Evolutionary conservation across 2,888 invertebrate genomes (phyloP), one percentile per base, ranked within the genome.

Genomic region (Lypha dubia): DNA sequence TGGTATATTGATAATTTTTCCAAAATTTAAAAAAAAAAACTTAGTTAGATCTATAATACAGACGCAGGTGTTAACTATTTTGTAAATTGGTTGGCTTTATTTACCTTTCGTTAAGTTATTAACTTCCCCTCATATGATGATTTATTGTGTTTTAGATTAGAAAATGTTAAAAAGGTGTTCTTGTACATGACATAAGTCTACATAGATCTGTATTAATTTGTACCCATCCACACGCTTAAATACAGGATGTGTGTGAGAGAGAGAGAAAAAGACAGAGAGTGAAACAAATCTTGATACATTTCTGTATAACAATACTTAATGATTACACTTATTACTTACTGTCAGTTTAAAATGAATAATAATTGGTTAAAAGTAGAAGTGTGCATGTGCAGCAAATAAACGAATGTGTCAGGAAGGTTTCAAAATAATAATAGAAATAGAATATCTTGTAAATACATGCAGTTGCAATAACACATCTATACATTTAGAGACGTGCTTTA

Each of bases 261-360:
- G n/a, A n/a, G n/a, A n/a, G n/a, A n/a, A n/a, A n/a, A n/a, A n/a
- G n/a, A n/a, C n/a, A n/a, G n/a, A n/a, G n/a, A n/a, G n/a, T n/a
- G n/a, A n/a, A n/a, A n/a, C n/a, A n/a, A n/a, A n/a, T n/a, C n/a
- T n/a, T n/a, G n/a, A n/a, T n/a, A n/a, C n/a, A n/a, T n/a, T n/a
- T 24, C 24, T 53, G 24, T 53, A 5, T 8, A 5, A 35, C 17
- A 56, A 67, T 38, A 62, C 46, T 56, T 53, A 44, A 41, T 63
- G 62, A 81, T 81, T 70, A 70, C n/a, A 32, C 28, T 68, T 81
- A 81, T 68, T 74, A 62, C 74, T 75, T 74, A 62, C 68, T 68
- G 74, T 68, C 74, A 81, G 53, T 75, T 62, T 68, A 75, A 53
- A 81, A 70, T 81, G 62, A 62, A 75, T 68, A 53, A 60, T 44